These are phyloP conservation scores for Triplophysa siluroides DNA, from an alignment of 2,113 vertebrate genomes.

Conservation along the genomic window DNA sequence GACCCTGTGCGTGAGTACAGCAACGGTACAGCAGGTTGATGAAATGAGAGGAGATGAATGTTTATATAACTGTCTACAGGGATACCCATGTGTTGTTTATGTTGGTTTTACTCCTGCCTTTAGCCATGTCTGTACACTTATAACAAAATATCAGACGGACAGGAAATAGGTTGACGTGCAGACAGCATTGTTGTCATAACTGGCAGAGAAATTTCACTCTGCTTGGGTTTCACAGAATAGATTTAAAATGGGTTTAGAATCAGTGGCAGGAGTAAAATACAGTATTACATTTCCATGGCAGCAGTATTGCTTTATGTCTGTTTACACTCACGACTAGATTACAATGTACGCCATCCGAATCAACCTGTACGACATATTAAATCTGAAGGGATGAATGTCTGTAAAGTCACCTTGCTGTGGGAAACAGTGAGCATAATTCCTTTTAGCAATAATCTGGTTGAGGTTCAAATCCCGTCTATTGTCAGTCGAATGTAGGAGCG, in stretches of 20 bases:
- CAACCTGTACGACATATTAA: conserved; percentile 3
- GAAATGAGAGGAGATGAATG: background rate
- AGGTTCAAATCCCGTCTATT: conserved; percentile 37
- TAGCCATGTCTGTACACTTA: background rate
- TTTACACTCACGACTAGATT: background rate
- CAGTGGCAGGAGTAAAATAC: too few relatives aligned
- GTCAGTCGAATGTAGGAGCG: conserved; percentile 6
- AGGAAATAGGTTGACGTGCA: background rate
- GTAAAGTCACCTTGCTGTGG: conserved; percentile 43
- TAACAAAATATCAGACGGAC: background rate
- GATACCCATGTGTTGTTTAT: conserved; percentile 9
- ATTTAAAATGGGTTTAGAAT: too few relatives aligned
- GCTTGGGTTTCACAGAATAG: background rate
- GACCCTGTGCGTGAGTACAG: background rate
- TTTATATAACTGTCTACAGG: background rate
- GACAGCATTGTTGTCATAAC: background rate
- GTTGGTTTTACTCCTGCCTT: background rate
- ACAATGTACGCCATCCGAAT: background rate
- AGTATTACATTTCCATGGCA: background rate
- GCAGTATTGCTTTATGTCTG: background rate
- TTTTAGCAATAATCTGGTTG: conserved; percentile 42
- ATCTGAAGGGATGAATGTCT: conserved; percentile 15
- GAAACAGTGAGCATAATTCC: conserved; percentile 27
- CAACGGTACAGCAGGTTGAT: background rate
- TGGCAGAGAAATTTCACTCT: background rate